These are phyloP conservation scores for Oxygymnocypris stewartii DNA, from an alignment of 2,113 vertebrate genomes.

Conservation along the genomic window DNA sequence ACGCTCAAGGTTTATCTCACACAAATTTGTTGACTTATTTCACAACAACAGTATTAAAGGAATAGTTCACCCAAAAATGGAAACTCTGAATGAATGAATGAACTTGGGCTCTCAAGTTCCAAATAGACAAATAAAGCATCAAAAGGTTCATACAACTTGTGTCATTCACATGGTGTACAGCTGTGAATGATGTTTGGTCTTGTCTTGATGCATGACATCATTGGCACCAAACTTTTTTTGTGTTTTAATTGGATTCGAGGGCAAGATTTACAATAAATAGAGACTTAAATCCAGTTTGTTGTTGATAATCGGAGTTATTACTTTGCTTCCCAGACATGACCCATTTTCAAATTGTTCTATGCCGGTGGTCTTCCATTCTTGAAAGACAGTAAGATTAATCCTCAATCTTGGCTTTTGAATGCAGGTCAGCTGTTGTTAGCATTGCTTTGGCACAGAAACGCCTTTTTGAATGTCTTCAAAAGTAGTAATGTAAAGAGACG, in stretches of 20 bases:
- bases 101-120: background rate
- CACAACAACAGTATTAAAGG: background rate
- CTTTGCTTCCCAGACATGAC: background rate
- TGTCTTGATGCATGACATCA: background rate
- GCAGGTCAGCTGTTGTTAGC: constrained; percentile 23
- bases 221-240: background rate
- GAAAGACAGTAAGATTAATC: constrained; percentile 15
- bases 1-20: background rate
- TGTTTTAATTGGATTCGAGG: background rate
- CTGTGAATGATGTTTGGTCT: background rate
- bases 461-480: background rate
- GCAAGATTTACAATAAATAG: background rate
- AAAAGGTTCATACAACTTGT: background rate
- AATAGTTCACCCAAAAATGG: background rate
- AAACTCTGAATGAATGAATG: background rate
- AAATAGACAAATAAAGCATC: background rate
- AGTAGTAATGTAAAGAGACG: background rate
- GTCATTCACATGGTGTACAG: background rate
- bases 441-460: background rate
- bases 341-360: background rate
- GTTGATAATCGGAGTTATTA: background rate
- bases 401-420: constrained; percentile 7
- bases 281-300: background rate
- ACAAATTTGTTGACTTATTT: background rate
- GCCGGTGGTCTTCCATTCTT: constrained; percentile 19